Base-by-base conservation (phyloP, 2,113 vertebrate species). In the Varanus komodoensis region DNA sequence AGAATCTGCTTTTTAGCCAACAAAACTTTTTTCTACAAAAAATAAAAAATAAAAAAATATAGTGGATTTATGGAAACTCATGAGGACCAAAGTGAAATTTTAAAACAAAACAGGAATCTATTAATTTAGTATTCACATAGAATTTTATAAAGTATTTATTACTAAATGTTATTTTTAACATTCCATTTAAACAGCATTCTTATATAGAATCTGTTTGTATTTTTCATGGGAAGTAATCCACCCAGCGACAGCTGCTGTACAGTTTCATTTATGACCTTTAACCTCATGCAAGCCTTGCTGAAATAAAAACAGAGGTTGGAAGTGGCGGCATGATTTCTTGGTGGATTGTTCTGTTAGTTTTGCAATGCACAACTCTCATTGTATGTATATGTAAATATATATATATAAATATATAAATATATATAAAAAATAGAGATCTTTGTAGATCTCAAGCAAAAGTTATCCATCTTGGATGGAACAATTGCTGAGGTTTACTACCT, bases 111-210 rank as follows among this genome's bases (percentile, higher is more conserved):
- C 97, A 97, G 97, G 97, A 97, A 97, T 97, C 97, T 97, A 97
- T 98, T 98, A 97, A 97, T 97, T 97, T 97, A 96, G 95, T 96
- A 93, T 96, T 96, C 96, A 93, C 94, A 96, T 96, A 97, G 97
- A 97, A 97, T 97, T 97, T 97, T 98, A 97, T 97, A 97, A 97
- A 96, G 95, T 98, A 97, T 98, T 97, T 98, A 98, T 98, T 97
- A 97, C 97, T 98, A 97, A 98, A 97, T 97, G 95, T 97, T 98
- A 97, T 97, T 98, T 97, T 97, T 97, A 95, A 96, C 97, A 98
- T 98, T 98, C 97, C 97, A 97, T 97, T 97, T 97, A 96, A 97
- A 96, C 97, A 98, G 96, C 97, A 97, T 97, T 97, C 96, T 97
- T 97, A 97, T 96, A 93, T 93, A 97, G 96, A 97, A 95, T 93